Conservation (phyloP, 1,140 invertebrate genomes). For the Drosophila punjabiensis region DNA sequence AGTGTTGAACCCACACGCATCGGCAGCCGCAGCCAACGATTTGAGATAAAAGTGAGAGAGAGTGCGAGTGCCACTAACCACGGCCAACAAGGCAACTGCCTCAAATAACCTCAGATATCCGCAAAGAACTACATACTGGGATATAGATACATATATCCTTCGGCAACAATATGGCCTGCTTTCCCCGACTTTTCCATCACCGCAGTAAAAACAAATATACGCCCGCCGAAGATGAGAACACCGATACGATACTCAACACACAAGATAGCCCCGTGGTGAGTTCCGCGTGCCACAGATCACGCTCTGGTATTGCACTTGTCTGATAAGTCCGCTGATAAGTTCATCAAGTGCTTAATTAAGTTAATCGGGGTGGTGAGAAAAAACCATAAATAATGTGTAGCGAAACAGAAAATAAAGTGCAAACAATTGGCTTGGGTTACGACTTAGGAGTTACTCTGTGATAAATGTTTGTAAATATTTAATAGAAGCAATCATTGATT, state of each 20-base stretch:
- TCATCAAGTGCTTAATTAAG: conserved; percentile 78
- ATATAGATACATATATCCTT: conserved; percentile 3
- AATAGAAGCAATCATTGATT: not conserved
- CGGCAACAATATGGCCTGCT: conserved; percentile 71
- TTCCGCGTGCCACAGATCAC: conserved; percentile 38
- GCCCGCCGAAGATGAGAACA: conserved; percentile 75
- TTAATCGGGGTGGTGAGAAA: conserved; percentile 56
- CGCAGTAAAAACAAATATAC: conserved; percentile 80
- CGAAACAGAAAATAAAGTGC: conserved; percentile 24
- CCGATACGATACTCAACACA: conserved; percentile 79
- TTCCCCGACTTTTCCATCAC: conserved; percentile 77
- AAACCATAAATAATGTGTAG: conserved; percentile 57
- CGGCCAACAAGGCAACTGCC: conserved; percentile 6
- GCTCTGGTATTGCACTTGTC: conserved; percentile 29
- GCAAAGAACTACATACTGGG: not conserved
- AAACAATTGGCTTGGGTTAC: conserved; percentile 11
- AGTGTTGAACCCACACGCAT: conserved; percentile 41
- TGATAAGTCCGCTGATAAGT: conserved; percentile 74
- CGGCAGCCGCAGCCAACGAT: conserved; percentile 21
- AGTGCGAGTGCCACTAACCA: conserved; percentile 13
- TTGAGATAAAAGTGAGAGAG: conserved; percentile 39
- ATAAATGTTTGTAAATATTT: not conserved
- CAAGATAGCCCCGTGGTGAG: conserved; percentile 79
- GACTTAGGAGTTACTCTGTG: conserved; percentile 8
- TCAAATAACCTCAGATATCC: not conserved